These are phyloP conservation scores for Tapera naevia DNA, from an alignment of 2,797 vertebrate species.

Conservation along the genomic window DNA sequence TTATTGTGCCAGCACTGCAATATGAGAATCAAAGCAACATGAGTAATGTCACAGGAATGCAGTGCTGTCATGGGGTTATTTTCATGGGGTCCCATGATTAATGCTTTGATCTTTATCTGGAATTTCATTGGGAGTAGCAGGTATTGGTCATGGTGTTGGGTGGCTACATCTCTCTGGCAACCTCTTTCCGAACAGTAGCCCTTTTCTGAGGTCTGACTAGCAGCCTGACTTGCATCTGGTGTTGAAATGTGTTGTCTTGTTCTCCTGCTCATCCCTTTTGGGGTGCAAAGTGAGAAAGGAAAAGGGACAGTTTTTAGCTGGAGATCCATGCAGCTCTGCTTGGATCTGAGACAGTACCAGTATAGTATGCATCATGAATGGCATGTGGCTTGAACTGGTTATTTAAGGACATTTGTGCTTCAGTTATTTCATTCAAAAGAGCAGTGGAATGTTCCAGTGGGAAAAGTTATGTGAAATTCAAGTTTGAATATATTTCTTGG, in stretches of 20 bases:
- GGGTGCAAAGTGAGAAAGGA: not conserved
- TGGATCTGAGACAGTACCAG: not conserved
- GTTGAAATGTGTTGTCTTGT: not conserved
- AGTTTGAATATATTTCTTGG: not conserved
- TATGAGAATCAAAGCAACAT: not conserved
- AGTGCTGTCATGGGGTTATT: not conserved
- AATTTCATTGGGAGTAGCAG: not conserved
- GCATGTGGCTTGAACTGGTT: not conserved
- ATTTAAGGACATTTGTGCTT: not conserved
- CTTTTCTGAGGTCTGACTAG: not conserved
- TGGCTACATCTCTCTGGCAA: not conserved
- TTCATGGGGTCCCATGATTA: not conserved
- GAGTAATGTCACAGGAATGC: not conserved
- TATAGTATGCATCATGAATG: not conserved
- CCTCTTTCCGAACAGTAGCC: not conserved
- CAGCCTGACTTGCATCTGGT: fast-evolving
- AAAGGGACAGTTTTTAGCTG: not conserved
- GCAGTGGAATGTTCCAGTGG: not conserved
- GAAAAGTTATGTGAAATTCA: not conserved
- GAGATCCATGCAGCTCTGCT: not conserved
- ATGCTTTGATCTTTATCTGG: slow-evolving; percentile 14
- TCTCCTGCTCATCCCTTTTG: not conserved
- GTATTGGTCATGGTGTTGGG: not conserved
- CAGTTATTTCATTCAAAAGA: not conserved
- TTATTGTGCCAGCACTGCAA: not conserved